phyloP scores from a whole-genome alignment of 2,797 vertebrate genomes.

The Vespertilio murinus region DNA sequence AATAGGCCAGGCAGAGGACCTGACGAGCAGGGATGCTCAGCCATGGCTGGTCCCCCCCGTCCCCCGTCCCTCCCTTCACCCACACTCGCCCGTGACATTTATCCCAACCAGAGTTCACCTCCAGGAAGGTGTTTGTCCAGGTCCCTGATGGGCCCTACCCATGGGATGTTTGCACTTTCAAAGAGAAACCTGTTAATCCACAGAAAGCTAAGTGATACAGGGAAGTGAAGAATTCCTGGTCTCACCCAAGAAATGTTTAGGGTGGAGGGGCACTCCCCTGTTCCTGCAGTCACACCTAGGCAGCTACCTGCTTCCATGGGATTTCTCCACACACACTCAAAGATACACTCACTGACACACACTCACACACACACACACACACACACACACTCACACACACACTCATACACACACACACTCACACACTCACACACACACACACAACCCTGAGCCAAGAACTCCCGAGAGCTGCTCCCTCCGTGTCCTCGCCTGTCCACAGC shows the following conservation, averaged over 20 bases:
- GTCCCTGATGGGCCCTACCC: neutral
- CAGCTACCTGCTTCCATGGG: neutral
- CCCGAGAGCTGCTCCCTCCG: neutral
- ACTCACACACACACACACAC: neutral
- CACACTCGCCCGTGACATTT: neutral
- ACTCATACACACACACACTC: too few relatives aligned
- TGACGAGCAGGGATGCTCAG: rapidly evolving
- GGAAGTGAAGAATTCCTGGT: neutral
- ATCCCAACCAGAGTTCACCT: neutral
- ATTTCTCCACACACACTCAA: neutral
- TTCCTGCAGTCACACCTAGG: neutral
- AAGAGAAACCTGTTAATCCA: neutral
- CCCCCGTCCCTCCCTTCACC: neutral
- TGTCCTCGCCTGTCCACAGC: neutral
- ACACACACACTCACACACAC: neutral
- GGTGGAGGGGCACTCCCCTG: neutral
- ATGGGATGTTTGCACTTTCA: neutral
- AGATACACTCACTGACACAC: too few relatives aligned
- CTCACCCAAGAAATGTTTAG: neutral
- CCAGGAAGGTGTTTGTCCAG: neutral
- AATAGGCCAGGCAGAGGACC: rapidly evolving
- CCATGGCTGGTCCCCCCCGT: neutral
- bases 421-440: too few relatives aligned
- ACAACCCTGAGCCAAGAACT: neutral
- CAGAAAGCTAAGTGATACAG: neutral